Conservation (phyloP, 2,888 invertebrate species). For the Pammene aurita region DNA sequence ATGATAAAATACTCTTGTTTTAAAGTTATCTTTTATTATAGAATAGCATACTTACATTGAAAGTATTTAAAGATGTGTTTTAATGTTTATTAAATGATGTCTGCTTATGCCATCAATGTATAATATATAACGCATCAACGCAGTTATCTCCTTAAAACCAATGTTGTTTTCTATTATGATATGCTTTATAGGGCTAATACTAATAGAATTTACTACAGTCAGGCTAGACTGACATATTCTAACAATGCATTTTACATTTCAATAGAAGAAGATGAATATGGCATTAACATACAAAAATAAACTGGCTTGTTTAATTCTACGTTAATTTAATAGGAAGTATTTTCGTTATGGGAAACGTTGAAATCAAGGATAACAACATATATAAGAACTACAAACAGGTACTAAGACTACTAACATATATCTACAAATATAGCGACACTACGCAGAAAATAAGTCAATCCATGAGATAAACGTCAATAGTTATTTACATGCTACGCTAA, state of each 20-base stretch:
- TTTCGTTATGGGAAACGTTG: background rate
- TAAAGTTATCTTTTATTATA: background rate
- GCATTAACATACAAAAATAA: conserved; percentile 18
- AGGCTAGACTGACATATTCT: background rate
- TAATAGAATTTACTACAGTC: background rate
- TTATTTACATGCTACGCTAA: conserved; percentile 79
- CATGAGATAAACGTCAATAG: conserved; percentile 65
- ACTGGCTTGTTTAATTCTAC: conserved; percentile 4
- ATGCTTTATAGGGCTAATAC: background rate
- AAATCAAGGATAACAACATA: conserved; percentile 8
- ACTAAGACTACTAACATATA: conserved; percentile 11
- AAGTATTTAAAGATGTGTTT: too few relatives aligned
- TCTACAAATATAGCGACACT: conserved; percentile 39
- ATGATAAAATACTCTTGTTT: too few relatives aligned
- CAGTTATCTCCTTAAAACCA: too few relatives aligned
- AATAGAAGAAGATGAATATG: background rate
- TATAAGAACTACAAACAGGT: background rate
- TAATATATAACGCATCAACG: too few relatives aligned
- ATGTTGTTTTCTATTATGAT: too few relatives aligned
- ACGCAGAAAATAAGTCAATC: conserved; percentile 47
- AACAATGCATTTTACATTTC: background rate
- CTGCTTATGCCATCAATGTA: too few relatives aligned
- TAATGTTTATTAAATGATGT: too few relatives aligned
- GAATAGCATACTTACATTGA: background rate
- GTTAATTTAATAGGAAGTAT: conserved; percentile 15